phyloP scores from a whole-genome alignment of 2,113 vertebrate species.

The Corythoichthys haematopterus region DNA sequence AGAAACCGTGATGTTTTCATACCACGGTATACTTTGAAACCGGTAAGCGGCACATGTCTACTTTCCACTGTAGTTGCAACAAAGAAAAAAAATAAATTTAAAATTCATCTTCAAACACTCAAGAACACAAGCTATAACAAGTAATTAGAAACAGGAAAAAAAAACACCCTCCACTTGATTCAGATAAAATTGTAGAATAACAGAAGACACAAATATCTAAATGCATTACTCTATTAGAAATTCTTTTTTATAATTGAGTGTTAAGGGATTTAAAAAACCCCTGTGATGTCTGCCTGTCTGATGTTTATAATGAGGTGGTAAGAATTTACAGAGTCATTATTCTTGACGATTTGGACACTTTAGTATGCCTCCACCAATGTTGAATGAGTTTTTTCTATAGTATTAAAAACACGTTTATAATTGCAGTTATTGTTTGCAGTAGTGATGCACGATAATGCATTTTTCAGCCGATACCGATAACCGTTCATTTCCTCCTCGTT shows the following conservation, averaged over 20 bases:
- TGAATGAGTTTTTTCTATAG: neutral
- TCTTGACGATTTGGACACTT: neutral
- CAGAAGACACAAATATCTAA: neutral
- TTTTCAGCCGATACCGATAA: too few relatives aligned
- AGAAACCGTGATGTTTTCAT: too few relatives aligned
- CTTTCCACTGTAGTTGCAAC: neutral
- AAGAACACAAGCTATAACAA: neutral
- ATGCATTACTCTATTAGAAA: neutral
- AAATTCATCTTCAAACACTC: neutral
- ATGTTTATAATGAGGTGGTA: slow-evolving; percentile 1
- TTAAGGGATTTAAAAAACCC: neutral
- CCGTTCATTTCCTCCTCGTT: too few relatives aligned
- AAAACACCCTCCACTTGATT: neutral
- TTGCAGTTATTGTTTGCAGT: neutral
- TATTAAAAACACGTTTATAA: neutral
- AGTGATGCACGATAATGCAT: neutral
- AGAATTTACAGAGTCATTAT: neutral
- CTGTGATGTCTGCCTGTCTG: neutral
- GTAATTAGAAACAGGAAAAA: neutral
- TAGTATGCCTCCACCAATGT: neutral
- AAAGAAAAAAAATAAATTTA: neutral
- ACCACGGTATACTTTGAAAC: too few relatives aligned
- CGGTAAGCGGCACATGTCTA: too few relatives aligned
- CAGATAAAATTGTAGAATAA: neutral
- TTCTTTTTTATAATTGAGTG: neutral